These are phyloP conservation scores for Orthosia cruda DNA, from an alignment of 2,888 invertebrate genomes.

Conservation along the genomic window DNA sequence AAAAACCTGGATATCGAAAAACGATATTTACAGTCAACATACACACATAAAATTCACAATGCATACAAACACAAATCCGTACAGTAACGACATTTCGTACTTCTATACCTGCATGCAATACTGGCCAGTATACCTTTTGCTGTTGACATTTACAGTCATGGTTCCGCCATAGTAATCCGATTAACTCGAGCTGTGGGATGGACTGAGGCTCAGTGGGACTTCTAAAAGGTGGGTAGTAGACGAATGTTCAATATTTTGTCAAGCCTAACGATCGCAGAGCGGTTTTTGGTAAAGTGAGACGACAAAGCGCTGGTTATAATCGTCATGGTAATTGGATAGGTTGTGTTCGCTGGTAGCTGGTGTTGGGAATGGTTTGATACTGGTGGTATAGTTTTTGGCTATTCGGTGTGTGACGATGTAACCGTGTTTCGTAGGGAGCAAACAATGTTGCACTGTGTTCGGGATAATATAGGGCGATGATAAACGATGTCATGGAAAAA, in stretches of 20 bases:
- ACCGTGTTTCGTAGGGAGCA: not conserved
- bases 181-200: slow-evolving; percentile 71
- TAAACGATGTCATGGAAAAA: not conserved
- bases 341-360: slow-evolving; percentile 6
- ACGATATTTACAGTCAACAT: slow-evolving; percentile 39
- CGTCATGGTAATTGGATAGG: slow-evolving; percentile 58
- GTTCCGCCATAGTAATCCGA: slow-evolving; percentile 81
- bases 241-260: slow-evolving; percentile 65
- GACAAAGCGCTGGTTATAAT: slow-evolving; percentile 63
- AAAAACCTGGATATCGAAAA: slow-evolving; percentile 4
- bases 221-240: slow-evolving; percentile 63
- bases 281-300: slow-evolving; percentile 58
- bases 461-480: too few species aligned
- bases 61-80: slow-evolving; percentile 14
- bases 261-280: slow-evolving; percentile 64
- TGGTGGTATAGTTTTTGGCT: slow-evolving; percentile 17
- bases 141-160: slow-evolving; percentile 78
- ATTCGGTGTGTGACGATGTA: not conserved
- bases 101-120: slow-evolving; percentile 28
- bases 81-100: slow-evolving; percentile 26
- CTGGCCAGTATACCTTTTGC: slow-evolving; percentile 62
- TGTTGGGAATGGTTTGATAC: not conserved
- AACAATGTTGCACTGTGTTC: not conserved
- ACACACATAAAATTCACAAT: slow-evolving; percentile 11
- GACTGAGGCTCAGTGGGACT: slow-evolving; percentile 56